Percentiles rank a stretch among this genome's conserved stretches.
phyloP scores from a whole-genome alignment of 2,888 invertebrate species.

The Agrochola macilenta region DNA sequence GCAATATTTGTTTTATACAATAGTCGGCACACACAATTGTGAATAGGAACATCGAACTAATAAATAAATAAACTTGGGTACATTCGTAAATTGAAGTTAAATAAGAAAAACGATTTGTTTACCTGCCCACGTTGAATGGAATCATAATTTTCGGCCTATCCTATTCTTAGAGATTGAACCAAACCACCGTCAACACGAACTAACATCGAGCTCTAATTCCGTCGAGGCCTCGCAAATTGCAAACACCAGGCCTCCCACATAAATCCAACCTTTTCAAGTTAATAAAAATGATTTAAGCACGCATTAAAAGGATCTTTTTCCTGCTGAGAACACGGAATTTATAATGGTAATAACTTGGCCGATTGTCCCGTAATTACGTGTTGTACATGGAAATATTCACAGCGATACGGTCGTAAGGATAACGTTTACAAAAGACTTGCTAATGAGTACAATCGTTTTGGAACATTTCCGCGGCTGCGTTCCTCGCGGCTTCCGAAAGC shows the following conservation, averaged over 20 bases:
- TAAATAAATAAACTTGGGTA: neutral
- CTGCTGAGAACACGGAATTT: constrained; percentile 83
- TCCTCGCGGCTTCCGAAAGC: constrained; percentile 63
- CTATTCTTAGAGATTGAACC: constrained; percentile 27
- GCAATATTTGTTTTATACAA: constrained; percentile 6
- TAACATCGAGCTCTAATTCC: constrained; percentile 74
- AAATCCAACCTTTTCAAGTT: constrained; percentile 88
- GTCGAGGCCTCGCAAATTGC: constrained; percentile 80
- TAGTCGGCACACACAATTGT: neutral
- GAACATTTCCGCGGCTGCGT: constrained; percentile 64
- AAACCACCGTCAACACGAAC: constrained; percentile 54
- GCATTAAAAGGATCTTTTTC: constrained; percentile 87
- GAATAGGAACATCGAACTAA: constrained; percentile 1
- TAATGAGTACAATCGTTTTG: constrained; percentile 58
- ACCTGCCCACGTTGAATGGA: neutral
- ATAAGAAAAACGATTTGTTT: neutral
- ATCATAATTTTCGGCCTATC: neutral
- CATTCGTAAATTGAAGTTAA: neutral
- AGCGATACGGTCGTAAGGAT: constrained; percentile 45
- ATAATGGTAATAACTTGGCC: constrained; percentile 83
- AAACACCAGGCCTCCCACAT: constrained; percentile 80
- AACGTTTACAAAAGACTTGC: constrained; percentile 55
- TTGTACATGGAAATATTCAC: constrained; percentile 62
- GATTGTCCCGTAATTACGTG: constrained; percentile 81
- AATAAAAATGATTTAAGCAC: constrained; percentile 89